These are phyloP conservation scores for Rotaria socialis DNA, from an alignment of 2,888 invertebrate genomes.

Conservation along the genomic window DNA sequence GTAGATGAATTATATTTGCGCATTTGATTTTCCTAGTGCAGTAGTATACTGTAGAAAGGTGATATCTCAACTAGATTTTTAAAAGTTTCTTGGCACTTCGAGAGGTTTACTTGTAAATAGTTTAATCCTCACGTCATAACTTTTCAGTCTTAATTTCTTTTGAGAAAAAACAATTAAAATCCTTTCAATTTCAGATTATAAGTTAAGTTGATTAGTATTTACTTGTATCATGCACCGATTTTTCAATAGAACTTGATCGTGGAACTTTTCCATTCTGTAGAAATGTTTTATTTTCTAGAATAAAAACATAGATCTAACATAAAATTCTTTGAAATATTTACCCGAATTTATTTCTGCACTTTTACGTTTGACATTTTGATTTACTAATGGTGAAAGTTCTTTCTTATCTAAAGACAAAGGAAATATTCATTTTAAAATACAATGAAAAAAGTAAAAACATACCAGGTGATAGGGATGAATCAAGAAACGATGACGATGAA, in stretches of 20 bases:
- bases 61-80: no score
- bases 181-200: no score
- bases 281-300: not conserved
- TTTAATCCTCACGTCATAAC: no score
- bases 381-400: not conserved
- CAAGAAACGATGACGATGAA: not conserved
- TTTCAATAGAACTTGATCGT: not conserved
- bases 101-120: no score
- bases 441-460: not conserved
- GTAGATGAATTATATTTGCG: no score
- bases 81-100: no score
- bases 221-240: slow-evolving; percentile 29
- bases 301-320: not conserved
- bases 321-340: no score
- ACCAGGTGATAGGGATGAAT: not conserved
- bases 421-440: not conserved
- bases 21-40: no score
- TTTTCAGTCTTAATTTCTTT: no score
- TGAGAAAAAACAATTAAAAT: no score
- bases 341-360: not conserved
- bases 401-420: not conserved
- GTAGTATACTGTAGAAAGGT: no score
- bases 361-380: not conserved
- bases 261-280: not conserved
- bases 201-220: not conserved